Evolutionary conservation across 2,888 invertebrate genomes (phyloP).

Genomic region (Gibbula magus): DNA sequence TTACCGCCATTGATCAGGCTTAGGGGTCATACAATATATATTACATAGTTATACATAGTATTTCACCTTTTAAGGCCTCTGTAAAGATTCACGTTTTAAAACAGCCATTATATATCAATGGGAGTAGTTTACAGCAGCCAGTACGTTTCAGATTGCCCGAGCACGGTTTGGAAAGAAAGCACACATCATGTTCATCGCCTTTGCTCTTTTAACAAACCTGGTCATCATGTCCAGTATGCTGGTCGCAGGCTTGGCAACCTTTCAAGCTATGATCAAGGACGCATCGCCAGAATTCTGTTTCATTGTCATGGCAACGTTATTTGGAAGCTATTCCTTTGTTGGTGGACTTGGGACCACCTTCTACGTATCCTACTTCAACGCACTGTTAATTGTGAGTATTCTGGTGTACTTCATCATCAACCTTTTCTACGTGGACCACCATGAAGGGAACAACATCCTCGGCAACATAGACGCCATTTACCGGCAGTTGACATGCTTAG

Average conservation of each 20-base stretch:
- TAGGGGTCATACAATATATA: too few species aligned
- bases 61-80: too few species aligned
- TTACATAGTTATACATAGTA: too few species aligned
- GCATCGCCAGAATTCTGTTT: constrained; percentile 65
- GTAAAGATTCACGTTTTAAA: too few species aligned
- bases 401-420: constrained; percentile 56
- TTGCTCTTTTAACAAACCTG: constrained; percentile 65
- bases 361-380: constrained; percentile 71
- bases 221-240: constrained; percentile 60
- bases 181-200: constrained; percentile 61
- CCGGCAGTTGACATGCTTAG: constrained; percentile 48
- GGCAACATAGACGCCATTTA: constrained; percentile 54
- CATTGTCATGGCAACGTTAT: constrained; percentile 63
- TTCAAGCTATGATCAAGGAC: constrained; percentile 58
- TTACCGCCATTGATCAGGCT: too few species aligned
- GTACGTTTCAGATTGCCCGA: constrained; percentile 55
- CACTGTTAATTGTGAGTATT: constrained; percentile 56
- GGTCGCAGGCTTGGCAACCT: constrained; percentile 58
- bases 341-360: constrained; percentile 70
- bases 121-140: too few species aligned
- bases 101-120: too few species aligned
- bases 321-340: constrained; percentile 65
- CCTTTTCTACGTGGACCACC: constrained; percentile 47
- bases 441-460: constrained; percentile 34
- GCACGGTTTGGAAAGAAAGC: constrained; percentile 62